Evolutionary conservation across 2,888 invertebrate species (phyloP).

Genomic region (Palloptera scutellata): DNA sequence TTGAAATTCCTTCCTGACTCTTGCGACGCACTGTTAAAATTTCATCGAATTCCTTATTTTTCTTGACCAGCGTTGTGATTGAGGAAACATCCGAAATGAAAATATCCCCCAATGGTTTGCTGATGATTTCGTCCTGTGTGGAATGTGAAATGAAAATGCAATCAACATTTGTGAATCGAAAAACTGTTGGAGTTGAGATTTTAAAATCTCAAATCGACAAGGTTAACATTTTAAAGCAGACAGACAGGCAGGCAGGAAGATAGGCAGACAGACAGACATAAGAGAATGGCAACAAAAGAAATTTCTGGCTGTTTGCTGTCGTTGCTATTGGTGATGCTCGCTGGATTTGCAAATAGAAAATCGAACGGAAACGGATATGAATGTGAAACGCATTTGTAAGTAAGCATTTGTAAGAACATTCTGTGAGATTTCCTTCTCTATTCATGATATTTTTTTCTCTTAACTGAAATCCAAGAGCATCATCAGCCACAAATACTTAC

Average conservation of each 20-base stretch:
- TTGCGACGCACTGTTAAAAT: slow-evolving; percentile 76
- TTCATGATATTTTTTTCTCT: no score
- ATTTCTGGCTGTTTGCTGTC: background rate
- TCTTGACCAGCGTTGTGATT: slow-evolving; percentile 71
- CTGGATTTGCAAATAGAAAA: background rate
- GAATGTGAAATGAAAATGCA: background rate
- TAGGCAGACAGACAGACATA: no score
- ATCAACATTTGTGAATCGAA: background rate
- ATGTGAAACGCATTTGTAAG: background rate
- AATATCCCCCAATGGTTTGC: slow-evolving; percentile 62
- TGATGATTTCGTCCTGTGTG: slow-evolving; percentile 63
- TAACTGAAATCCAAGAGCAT: no score
- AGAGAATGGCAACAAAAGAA: no score
- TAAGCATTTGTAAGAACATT: background rate
- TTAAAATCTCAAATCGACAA: no score
- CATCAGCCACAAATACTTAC: no score
- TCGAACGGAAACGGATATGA: background rate
- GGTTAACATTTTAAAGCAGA: no score
- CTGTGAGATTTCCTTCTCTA: no score
- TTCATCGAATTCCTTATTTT: slow-evolving; percentile 81
- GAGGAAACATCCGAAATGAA: slow-evolving; percentile 64
- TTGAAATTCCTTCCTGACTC: slow-evolving; percentile 79
- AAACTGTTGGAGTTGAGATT: no score
- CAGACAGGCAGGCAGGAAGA: no score
- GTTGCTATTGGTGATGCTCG: no score